phyloP scores from a whole-genome alignment of 2,888 invertebrate genomes.

The Epinotia demarniana region DNA sequence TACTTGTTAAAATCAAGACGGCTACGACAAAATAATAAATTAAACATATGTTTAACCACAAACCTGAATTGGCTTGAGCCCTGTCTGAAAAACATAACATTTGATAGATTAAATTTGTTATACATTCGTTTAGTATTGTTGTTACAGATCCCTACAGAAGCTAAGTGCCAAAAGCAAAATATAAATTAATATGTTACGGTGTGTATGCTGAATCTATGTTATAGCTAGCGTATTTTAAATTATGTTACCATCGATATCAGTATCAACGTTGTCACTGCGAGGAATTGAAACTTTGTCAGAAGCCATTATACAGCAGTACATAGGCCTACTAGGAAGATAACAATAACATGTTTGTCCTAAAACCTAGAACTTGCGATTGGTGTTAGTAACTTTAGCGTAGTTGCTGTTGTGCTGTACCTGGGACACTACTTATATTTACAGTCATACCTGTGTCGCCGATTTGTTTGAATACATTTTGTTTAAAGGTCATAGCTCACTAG shows the following conservation, averaged over 20 bases:
- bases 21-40: background rate
- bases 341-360: slow-evolving; percentile 64
- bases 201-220: slow-evolving; percentile 12
- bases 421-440: slow-evolving; percentile 57
- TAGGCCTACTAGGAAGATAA: slow-evolving; percentile 72
- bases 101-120: slow-evolving; percentile 1
- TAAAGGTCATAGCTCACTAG: too few relatives aligned
- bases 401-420: slow-evolving; percentile 53
- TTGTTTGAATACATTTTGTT: background rate
- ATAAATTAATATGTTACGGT: slow-evolving; percentile 10
- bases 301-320: slow-evolving; percentile 32
- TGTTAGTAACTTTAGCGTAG: slow-evolving; percentile 76
- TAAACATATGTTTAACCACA: background rate
- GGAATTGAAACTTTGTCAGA: slow-evolving; percentile 4
- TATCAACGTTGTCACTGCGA: slow-evolving; percentile 1
- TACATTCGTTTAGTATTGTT: slow-evolving; percentile 8
- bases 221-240: slow-evolving; percentile 13
- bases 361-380: slow-evolving; percentile 69
- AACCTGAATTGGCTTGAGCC: background rate
- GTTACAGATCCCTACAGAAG: slow-evolving; percentile 13
- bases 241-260: slow-evolving; percentile 6
- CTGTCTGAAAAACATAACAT: slow-evolving; percentile 3
- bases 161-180: slow-evolving; percentile 33
- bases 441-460: slow-evolving; percentile 51
- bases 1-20: too few relatives aligned